Conservation (phyloP, 1,140 invertebrate genomes). For the Phymorhynchus buccinoides region DNA sequence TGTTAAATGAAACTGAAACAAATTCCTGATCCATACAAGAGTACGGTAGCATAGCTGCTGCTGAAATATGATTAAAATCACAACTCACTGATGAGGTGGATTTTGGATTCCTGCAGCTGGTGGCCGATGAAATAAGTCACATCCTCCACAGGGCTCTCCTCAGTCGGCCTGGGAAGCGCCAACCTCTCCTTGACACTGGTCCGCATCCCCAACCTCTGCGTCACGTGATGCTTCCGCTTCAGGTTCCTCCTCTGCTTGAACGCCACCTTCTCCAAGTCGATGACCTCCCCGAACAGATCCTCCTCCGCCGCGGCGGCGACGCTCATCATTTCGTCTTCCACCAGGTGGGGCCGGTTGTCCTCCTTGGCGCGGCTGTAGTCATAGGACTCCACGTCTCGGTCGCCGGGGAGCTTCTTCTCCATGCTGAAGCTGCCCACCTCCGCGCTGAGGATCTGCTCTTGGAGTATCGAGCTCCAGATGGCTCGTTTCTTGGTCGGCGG, state of each 20-base stretch:
- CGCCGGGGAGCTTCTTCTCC: conserved; percentile 37
- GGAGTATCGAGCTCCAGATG: conserved; percentile 61
- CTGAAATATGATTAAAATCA: no score
- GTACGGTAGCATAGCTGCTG: no score
- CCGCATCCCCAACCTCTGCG: conserved; percentile 47
- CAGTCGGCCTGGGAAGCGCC: conserved; percentile 44
- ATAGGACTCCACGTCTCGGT: conserved; percentile 60
- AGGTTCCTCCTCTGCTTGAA: not conserved
- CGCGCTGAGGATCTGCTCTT: conserved; percentile 59
- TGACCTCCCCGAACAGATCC: conserved; percentile 51
- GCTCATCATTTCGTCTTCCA: conserved; percentile 44
- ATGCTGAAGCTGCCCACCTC: conserved; percentile 54
- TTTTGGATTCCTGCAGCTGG: conserved; percentile 57
- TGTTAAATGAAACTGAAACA: no score
- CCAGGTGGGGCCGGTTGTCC: conserved; percentile 47
- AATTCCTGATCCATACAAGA: no score
- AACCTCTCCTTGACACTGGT: conserved; percentile 43
- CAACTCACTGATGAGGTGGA: conserved; percentile 62
- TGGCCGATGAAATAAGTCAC: conserved; percentile 54
- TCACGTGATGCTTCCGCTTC: conserved; percentile 40
- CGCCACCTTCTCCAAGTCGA: conserved; percentile 45
- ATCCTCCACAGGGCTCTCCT: conserved; percentile 43
- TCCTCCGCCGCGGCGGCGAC: conserved; percentile 23
- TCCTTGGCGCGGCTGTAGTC: conserved; percentile 55
- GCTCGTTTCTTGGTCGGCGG: conserved; percentile 51